phyloP scores from a whole-genome alignment of 2,113 vertebrate genomes.

The Labeo rohita region DNA sequence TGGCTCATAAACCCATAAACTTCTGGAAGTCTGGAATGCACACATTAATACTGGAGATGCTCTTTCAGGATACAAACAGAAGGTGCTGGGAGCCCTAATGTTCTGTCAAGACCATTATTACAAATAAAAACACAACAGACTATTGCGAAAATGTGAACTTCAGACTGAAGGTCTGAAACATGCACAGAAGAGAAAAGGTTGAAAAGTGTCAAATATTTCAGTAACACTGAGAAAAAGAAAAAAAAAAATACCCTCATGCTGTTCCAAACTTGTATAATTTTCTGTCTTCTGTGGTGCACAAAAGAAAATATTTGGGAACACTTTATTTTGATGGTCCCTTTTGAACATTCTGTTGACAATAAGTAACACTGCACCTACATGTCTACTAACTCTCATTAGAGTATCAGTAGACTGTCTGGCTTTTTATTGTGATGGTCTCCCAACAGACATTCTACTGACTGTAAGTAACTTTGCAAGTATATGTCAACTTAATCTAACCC shows the following conservation, averaged over 20 bases:
- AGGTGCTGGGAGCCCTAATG: not conserved
- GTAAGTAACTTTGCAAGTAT: no score
- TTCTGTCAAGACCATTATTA: not conserved
- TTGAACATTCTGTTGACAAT: no score
- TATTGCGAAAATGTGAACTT: not conserved
- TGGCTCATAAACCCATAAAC: slow-evolving; percentile 54
- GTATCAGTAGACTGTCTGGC: no score
- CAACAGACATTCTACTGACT: no score
- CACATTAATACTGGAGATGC: not conserved
- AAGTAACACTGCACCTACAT: no score
- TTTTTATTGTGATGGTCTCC: no score
- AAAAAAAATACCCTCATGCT: not conserved
- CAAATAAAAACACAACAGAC: not conserved
- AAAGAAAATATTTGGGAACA: not conserved
- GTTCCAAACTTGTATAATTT: not conserved
- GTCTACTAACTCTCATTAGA: no score
- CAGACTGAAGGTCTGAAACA: not conserved
- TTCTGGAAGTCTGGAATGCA: not conserved
- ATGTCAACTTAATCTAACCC: no score
- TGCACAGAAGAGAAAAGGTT: not conserved
- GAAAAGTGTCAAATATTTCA: not conserved
- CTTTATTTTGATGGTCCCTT: no score
- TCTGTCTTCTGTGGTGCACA: not conserved
- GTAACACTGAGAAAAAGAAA: no score
- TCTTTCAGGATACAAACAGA: not conserved